Evolutionary conservation across 2,113 vertebrate species (phyloP).

Genomic region (Sporophila hypoxantha): DNA sequence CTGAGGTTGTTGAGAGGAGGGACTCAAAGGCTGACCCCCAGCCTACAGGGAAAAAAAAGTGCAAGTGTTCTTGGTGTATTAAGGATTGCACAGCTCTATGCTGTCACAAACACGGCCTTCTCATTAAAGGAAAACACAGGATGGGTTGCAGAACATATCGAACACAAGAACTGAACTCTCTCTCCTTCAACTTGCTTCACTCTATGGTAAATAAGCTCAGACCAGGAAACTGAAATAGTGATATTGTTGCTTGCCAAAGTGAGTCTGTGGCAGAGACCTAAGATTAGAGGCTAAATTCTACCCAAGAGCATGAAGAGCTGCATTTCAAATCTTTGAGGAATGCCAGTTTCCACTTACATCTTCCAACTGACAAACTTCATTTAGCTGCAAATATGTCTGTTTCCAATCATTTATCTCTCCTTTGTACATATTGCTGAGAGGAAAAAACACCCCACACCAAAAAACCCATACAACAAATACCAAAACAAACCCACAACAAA

Average conservation of each 20-base stretch:
- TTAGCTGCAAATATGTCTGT: neutral
- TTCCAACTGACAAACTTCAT: neutral
- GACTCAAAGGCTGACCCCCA: conserved; percentile 84
- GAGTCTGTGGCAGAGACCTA: neutral
- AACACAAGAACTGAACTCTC: neutral
- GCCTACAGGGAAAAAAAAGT: conserved; percentile 56
- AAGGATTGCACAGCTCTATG: neutral
- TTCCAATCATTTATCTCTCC: neutral
- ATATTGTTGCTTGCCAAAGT: neutral
- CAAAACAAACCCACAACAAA: neutral
- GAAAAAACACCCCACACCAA: neutral
- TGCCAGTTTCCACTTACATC: neutral
- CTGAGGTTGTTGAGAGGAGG: conserved; percentile 80
- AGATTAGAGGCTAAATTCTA: neutral
- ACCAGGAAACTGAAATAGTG: neutral
- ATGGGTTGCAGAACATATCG: rapidly evolving
- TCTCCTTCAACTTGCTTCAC: neutral
- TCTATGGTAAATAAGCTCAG: neutral
- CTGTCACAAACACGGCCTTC: neutral
- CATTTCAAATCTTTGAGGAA: neutral
- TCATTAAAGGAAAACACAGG: neutral
- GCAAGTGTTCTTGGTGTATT: neutral
- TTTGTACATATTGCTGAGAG: no score
- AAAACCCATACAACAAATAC: neutral
- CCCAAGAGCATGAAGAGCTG: neutral